Evolutionary conservation across 2,113 vertebrate species (phyloP).

Genomic region (Pardalotus punctatus): DNA sequence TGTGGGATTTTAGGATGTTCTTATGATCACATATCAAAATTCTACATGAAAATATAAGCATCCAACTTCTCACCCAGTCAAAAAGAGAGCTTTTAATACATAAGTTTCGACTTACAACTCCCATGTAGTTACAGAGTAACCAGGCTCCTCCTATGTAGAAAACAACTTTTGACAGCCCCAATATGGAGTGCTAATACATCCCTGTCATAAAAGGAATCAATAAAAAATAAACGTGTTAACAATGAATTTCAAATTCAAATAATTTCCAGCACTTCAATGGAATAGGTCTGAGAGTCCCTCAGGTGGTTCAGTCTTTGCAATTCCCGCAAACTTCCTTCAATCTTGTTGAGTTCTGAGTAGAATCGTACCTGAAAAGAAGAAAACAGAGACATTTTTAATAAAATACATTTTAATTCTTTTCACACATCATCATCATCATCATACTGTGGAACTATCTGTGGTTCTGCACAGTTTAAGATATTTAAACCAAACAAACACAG

Average conservation of each 20-base stretch:
- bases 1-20: not conserved
- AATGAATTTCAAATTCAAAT: conserved; percentile 74
- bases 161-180: conserved; percentile 45
- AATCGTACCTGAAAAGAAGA: conserved; percentile 79
- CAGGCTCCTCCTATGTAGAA: not conserved
- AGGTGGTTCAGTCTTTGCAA: conserved; percentile 76
- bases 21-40: not conserved
- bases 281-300: conserved; percentile 80
- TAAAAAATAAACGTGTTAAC: conserved; percentile 63
- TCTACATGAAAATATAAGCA: not conserved
- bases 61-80: not conserved
- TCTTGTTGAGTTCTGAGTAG: conserved; percentile 90
- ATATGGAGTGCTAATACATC: conserved; percentile 51
- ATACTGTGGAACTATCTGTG: not conserved
- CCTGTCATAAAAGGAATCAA: conserved; percentile 46
- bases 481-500: not conserved
- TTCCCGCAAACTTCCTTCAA: conserved; percentile 86
- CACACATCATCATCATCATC: too few relatives aligned
- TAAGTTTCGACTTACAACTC: not conserved
- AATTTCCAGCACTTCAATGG: conserved; percentile 91
- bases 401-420: not conserved
- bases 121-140: conserved; percentile 3
- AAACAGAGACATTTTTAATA: not conserved
- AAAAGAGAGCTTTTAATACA: not conserved
- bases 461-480: not conserved